phyloP scores from a whole-genome alignment of 2,113 vertebrate species.

The Oreochromis aureus region DNA sequence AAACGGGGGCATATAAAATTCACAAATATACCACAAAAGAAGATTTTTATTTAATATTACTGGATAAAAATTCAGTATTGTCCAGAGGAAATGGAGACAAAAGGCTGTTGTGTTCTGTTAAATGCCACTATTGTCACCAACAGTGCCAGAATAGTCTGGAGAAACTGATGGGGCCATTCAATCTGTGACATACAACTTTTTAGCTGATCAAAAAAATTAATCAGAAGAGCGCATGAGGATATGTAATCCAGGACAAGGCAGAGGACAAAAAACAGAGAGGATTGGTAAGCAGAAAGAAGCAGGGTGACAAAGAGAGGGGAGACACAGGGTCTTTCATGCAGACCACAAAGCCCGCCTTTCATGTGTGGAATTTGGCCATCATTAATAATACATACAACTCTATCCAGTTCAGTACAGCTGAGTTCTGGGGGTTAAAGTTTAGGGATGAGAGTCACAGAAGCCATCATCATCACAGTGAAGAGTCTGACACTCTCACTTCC shows the following conservation, averaged over 20 bases:
- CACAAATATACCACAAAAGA: background rate
- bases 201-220: background rate
- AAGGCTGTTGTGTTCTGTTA: constrained; percentile 9
- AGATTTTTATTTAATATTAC: background rate
- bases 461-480: constrained; percentile 3
- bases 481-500: constrained; percentile 37
- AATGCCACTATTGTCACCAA: background rate
- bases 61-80: background rate
- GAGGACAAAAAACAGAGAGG: background rate
- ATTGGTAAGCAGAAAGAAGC: background rate
- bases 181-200: background rate
- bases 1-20: background rate
- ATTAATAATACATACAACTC: constrained; percentile 70
- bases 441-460: constrained; percentile 20
- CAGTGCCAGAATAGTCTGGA: constrained; percentile 1
- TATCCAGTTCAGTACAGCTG: constrained; percentile 15
- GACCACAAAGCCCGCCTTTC: constrained; percentile 68
- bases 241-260: background rate
- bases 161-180: background rate
- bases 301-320: background rate
- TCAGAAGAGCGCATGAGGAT: background rate
- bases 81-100: background rate
- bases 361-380: constrained; percentile 64
- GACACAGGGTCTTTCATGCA: constrained; percentile 63
- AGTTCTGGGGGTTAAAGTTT: constrained; percentile 50